Conservation (phyloP, 2,113 vertebrate genomes). For the Tupaia chinensis region DNA sequence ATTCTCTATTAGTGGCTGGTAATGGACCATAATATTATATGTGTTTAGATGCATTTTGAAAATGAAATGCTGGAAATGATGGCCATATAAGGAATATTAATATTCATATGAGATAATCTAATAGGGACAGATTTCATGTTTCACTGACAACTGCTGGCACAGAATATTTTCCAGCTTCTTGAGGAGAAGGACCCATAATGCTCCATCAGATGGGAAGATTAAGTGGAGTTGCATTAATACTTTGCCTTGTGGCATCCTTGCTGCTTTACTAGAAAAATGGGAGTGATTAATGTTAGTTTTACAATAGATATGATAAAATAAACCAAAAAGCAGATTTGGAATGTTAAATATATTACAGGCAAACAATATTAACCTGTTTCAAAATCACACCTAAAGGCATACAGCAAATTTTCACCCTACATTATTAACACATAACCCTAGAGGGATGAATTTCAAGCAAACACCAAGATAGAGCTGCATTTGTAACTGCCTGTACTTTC, state of each 20-base stretch:
- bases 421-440: neutral
- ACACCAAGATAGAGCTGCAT: neutral
- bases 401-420: neutral
- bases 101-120: slow-evolving; percentile 38
- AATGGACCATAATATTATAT: slow-evolving; percentile 60
- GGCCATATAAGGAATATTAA: slow-evolving; percentile 57
- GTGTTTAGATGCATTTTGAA: slow-evolving; percentile 53
- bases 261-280: slow-evolving; percentile 67
- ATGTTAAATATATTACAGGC: slow-evolving; percentile 11
- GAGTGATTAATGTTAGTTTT: slow-evolving; percentile 66
- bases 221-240: slow-evolving; percentile 49
- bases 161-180: slow-evolving; percentile 58
- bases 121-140: neutral
- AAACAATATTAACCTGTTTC: slow-evolving; percentile 24
- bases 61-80: slow-evolving; percentile 54
- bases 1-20: slow-evolving; percentile 72
- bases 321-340: slow-evolving; percentile 22
- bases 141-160: slow-evolving; percentile 16
- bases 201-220: neutral
- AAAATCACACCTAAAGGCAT: slow-evolving; percentile 40
- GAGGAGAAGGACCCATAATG: neutral
- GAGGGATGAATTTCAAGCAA: slow-evolving; percentile 36
- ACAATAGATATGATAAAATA: slow-evolving; percentile 19
- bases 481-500: neutral
- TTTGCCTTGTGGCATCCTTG: slow-evolving; percentile 26